Evolutionary conservation across 2,888 invertebrate genomes (phyloP).

Genomic region (Scaptomyza cyrtandrae): DNA sequence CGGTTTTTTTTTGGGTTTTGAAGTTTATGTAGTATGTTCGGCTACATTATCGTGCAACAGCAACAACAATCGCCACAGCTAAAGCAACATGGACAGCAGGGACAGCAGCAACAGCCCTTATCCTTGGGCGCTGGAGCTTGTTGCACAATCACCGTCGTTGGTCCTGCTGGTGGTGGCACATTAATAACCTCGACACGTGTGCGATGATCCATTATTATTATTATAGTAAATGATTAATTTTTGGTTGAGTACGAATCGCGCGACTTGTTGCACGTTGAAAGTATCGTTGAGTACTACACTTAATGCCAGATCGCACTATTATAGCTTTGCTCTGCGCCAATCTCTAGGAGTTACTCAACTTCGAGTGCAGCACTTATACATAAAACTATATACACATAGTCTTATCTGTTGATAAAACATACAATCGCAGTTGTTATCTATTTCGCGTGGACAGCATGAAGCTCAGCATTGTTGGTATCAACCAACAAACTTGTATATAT

Average conservation of each 20-base stretch:
- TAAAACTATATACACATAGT: not conserved
- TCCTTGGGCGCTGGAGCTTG: slow-evolving; percentile 50
- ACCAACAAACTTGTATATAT: not conserved
- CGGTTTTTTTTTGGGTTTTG: slow-evolving; percentile 52
- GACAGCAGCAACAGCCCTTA: slow-evolving; percentile 65
- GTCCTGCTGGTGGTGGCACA: slow-evolving; percentile 48
- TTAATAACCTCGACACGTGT: slow-evolving; percentile 71
- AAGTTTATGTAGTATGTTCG: slow-evolving; percentile 18
- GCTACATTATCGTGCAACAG: slow-evolving; percentile 74
- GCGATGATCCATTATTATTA: slow-evolving; percentile 60
- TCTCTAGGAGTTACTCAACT: slow-evolving; percentile 33
- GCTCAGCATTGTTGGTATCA: slow-evolving; percentile 27
- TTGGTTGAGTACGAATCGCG: not conserved
- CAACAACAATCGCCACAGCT: slow-evolving; percentile 74
- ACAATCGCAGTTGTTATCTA: slow-evolving; percentile 43
- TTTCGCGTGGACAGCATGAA: slow-evolving; percentile 3
- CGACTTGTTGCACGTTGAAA: slow-evolving; percentile 62
- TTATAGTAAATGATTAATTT: not conserved
- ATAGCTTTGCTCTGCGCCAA: slow-evolving; percentile 52
- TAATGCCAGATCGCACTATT: slow-evolving; percentile 55
- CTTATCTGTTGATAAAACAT: slow-evolving; percentile 60
- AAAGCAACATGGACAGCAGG: slow-evolving; percentile 72
- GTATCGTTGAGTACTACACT: slow-evolving; percentile 41
- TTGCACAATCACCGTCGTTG: slow-evolving; percentile 69
- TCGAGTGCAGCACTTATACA: not conserved